phyloP scores from a whole-genome alignment of 2,888 invertebrate species.

The Bombylius discolor region DNA sequence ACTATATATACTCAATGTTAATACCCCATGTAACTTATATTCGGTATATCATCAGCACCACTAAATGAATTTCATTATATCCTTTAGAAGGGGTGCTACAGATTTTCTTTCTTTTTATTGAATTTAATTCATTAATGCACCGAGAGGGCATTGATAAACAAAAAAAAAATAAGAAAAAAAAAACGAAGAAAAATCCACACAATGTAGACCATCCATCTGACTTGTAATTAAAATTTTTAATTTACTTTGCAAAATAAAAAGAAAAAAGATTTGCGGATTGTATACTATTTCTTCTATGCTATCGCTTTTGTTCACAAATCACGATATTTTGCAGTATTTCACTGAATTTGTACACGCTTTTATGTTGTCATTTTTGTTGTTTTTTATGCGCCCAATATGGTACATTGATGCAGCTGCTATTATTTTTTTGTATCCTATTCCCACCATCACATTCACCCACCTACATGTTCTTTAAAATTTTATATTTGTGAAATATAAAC shows the following conservation, averaged over 20 bases:
- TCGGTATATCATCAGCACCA: no score
- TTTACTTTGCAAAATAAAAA: slow-evolving; percentile 11
- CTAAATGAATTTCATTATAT: no score
- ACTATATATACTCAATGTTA: no score
- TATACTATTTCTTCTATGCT: background rate
- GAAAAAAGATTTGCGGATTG: background rate
- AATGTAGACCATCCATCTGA: slow-evolving; percentile 9
- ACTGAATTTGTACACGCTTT: background rate
- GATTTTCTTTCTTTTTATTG: slow-evolving; percentile 7
- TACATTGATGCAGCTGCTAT: background rate
- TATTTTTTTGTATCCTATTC: no score
- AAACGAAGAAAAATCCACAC: slow-evolving; percentile 1
- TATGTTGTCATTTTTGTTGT: background rate
- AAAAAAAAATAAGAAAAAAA: background rate
- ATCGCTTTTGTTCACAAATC: background rate
- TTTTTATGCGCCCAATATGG: background rate
- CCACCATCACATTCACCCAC: no score
- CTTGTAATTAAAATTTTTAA: slow-evolving; percentile 15
- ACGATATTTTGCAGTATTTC: background rate
- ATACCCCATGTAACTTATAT: no score
- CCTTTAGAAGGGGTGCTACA: background rate
- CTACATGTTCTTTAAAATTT: no score
- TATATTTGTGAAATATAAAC: no score
- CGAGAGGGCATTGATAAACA: slow-evolving; percentile 4
- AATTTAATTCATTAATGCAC: slow-evolving; percentile 16